Base-by-base conservation (phyloP, 2,113 vertebrate species). In the Malurus melanocephalus region DNA sequence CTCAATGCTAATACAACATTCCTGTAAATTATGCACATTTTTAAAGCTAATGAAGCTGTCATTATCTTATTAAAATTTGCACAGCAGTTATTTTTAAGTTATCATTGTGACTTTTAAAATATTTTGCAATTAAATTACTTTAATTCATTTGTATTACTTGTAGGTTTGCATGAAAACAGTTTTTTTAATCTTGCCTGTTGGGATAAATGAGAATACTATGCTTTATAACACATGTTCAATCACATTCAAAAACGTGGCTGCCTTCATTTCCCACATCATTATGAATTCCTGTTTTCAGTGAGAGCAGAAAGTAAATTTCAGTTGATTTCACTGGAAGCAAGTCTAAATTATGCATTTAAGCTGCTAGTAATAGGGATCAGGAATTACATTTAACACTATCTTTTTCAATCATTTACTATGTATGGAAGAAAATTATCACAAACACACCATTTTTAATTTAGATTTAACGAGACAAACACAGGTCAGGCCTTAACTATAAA, bases 1-100 rank as follows among this genome's bases (percentile, higher is more conserved):
- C 68, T 62, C 76, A 85, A 24, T 45, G 56, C 55, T 92, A 95
- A 82, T 71, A 89, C 42, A 89, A 89, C 40, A 14, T 85, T 85
- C 68, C 45, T 80, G 72, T 77, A 92, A 91, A 93, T 88, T 85
- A 92, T 83, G 82, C 45, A 89, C 72, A 95, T 91, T 93, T 92
- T 89, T 83, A 91, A 87, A 91, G 72, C 38, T 94, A 92, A 94
- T 93, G 82, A 91, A 93, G 75, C 60, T 85, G 85, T 82, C 91
- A 66, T 81, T 81, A 87, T 65, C 55, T 49, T 76, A 95, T 83
- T 92, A 93, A 89, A 92, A 91, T 89, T 90, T 73, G 72, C 67
- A 82, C 13, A 82, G 56, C 45, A 59, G 40, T 87, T 91, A 80
- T 62, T 87, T 87, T 77, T 42, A 90, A 82, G 52, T 82, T 93